Conservation (phyloP, 2,113 vertebrate genomes). For the Nymphicus hollandicus region DNA sequence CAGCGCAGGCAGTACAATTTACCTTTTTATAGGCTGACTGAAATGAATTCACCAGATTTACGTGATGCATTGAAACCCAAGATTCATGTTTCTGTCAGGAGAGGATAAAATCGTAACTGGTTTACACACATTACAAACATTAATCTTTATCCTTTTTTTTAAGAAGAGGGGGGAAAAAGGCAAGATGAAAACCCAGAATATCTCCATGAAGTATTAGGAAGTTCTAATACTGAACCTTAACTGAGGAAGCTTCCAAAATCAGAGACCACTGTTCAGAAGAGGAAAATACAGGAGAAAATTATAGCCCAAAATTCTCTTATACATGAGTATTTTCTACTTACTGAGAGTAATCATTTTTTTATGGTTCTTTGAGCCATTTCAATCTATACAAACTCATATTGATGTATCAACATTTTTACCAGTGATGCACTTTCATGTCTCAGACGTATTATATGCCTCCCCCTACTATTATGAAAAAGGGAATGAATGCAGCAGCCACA, state of each 20-base stretch:
- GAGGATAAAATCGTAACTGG: not conserved
- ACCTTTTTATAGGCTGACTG: not conserved
- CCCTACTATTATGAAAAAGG: not conserved
- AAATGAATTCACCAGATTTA: not conserved
- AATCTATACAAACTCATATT: not conserved
- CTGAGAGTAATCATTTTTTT: not conserved
- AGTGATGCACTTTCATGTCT: not conserved
- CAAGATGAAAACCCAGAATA: not conserved
- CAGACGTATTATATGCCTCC: not conserved
- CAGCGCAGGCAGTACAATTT: rapidly evolving
- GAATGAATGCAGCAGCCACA: not conserved
- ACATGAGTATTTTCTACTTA: not conserved
- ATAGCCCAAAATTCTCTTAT: not conserved
- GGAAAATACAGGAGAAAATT: not conserved
- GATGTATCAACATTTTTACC: not conserved
- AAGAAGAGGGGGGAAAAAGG: not conserved
- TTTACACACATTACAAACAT: not conserved
- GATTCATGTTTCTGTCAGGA: not conserved
- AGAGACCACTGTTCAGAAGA: not conserved
- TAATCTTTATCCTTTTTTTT: not conserved
- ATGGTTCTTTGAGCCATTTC: not conserved
- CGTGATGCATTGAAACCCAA: not conserved
- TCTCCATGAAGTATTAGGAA: not conserved
- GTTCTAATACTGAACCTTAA: not conserved
- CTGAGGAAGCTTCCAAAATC: not conserved